Percentiles rank a stretch among this genome's conserved stretches.
Evolutionary conservation across 1,140 invertebrate genomes (phyloP).

Genomic region (Melipona quadrifasciata): DNA sequence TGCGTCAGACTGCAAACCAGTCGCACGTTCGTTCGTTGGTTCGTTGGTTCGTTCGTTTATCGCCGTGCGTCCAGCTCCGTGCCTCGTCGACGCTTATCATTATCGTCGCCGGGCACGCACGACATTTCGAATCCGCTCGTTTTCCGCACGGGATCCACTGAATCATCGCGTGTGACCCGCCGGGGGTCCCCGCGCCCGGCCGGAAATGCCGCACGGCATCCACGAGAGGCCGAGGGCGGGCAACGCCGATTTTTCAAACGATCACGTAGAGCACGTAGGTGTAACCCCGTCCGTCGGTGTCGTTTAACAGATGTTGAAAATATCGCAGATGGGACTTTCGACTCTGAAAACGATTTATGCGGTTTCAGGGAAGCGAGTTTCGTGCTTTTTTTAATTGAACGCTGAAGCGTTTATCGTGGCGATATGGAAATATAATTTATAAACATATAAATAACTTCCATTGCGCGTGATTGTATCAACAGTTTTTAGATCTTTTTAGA

Average conservation of each 20-base stretch:
- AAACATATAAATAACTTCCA: too few relatives aligned
- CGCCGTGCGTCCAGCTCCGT: conserved; percentile 9
- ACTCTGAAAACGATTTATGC: neutral
- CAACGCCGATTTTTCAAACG: conserved; percentile 36
- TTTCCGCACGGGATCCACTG: conserved; percentile 50
- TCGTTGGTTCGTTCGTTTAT: conserved; percentile 43
- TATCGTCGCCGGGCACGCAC: conserved; percentile 58
- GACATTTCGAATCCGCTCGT: conserved; percentile 46
- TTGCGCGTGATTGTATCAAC: too few relatives aligned
- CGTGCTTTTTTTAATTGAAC: too few relatives aligned
- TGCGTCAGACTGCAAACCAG: neutral
- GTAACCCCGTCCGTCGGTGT: neutral
- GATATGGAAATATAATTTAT: too few relatives aligned
- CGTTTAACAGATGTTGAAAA: neutral
- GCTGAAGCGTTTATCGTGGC: too few relatives aligned
- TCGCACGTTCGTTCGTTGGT: neutral
- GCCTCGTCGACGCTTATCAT: conserved; percentile 54
- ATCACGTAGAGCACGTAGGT: conserved; percentile 22
- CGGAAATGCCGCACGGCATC: conserved; percentile 35
- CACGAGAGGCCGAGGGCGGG: neutral
- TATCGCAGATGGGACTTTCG: neutral
- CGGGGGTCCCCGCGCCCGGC: conserved; percentile 4
- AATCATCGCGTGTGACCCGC: conserved; percentile 52
- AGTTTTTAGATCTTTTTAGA: too few relatives aligned
- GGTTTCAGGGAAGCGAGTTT: too few relatives aligned